Conservation (phyloP, 2,888 invertebrate species). For the Metallyticus violacea region DNA sequence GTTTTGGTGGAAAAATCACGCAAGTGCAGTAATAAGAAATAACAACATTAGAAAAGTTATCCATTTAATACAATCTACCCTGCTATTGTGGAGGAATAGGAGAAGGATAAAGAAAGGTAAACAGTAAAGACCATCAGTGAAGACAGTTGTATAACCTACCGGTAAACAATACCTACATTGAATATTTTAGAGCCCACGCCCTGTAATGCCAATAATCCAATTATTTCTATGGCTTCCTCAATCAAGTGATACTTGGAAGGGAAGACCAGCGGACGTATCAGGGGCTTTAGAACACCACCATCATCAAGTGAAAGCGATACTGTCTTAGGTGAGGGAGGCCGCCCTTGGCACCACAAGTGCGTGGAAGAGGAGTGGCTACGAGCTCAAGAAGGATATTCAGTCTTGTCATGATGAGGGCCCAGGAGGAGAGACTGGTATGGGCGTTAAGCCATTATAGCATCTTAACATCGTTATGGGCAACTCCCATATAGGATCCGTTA, state of each 20-base stretch:
- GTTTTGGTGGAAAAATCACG: too few relatives aligned
- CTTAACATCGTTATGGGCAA: not conserved
- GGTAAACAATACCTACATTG: not conserved
- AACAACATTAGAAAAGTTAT: too few relatives aligned
- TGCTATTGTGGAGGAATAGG: too few relatives aligned
- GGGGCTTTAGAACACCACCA: not conserved
- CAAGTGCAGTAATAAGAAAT: too few relatives aligned
- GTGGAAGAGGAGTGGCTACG: not conserved
- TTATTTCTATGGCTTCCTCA: not conserved
- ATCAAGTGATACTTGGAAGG: not conserved
- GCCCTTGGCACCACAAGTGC: not conserved
- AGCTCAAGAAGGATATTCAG: too few relatives aligned
- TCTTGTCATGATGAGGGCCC: too few relatives aligned
- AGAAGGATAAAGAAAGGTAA: too few relatives aligned
- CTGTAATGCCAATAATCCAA: constrained; percentile 5
- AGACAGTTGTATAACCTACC: too few relatives aligned
- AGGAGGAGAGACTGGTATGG: not conserved
- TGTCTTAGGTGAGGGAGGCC: not conserved
- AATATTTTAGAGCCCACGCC: not conserved
- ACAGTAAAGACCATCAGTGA: too few relatives aligned
- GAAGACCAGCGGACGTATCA: too few relatives aligned
- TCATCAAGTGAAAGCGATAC: not conserved
- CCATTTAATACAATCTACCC: too few relatives aligned
- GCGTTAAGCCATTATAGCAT: not conserved
- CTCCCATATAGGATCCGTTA: not conserved